phyloP scores from a whole-genome alignment of 2,888 invertebrate genomes.

The Hyposoter didymator region DNA sequence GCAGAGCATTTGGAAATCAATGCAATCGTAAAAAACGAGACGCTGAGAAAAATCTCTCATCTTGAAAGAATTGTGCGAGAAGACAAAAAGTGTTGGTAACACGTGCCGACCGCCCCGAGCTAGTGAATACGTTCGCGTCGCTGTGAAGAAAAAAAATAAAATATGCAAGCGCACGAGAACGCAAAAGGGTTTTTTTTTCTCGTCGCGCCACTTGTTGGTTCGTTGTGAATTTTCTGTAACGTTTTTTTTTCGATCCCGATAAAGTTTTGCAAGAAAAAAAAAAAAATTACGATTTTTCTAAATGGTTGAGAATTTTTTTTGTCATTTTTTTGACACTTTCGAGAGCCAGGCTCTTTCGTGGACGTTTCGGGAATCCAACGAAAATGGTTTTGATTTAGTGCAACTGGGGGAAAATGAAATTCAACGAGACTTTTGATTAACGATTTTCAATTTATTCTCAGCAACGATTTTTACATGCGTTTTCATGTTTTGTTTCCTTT shows the following conservation, averaged over 20 bases:
- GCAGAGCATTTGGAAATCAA: too few relatives aligned
- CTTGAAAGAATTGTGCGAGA: not conserved
- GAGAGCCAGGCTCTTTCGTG: not conserved
- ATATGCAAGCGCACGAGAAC: not conserved
- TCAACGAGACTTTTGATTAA: constrained; percentile 2
- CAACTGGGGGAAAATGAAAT: not conserved
- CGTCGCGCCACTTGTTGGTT: too few relatives aligned
- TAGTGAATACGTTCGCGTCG: not conserved
- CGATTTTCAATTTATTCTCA: constrained; percentile 15
- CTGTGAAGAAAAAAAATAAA: not conserved
- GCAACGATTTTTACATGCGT: not conserved
- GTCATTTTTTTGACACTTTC: too few relatives aligned
- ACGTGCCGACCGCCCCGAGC: not conserved
- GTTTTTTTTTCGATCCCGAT: too few relatives aligned
- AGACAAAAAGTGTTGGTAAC: not conserved
- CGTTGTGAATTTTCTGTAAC: too few relatives aligned
- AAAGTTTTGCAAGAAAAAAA: too few relatives aligned
- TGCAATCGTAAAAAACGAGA: too few relatives aligned
- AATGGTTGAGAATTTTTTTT: too few relatives aligned
- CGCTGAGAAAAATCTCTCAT: too few relatives aligned
- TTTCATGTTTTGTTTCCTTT: not conserved
- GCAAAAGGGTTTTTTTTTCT: not conserved
- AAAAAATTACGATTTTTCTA: too few relatives aligned
- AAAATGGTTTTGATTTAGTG: not conserved
- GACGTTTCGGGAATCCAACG: not conserved